Evolutionary conservation across 2,797 vertebrate species (phyloP).

Genomic region (Chanos chanos): DNA sequence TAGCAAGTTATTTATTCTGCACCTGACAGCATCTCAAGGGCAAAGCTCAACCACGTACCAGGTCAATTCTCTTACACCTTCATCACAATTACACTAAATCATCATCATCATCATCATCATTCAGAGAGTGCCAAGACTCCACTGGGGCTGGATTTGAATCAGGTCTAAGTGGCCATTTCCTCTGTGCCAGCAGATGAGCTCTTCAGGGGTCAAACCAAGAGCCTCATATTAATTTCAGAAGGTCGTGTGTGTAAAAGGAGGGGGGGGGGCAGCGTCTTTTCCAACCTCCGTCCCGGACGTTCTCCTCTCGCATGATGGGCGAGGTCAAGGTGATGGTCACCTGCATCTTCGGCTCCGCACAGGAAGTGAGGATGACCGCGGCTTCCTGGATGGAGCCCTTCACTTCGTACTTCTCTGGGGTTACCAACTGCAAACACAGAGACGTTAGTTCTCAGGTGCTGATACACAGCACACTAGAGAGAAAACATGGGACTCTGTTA

Average conservation of each 20-base stretch:
- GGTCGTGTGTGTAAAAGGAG: no score
- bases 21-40: constrained; percentile 11
- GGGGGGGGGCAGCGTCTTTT: constrained; percentile 43
- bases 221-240: constrained; percentile 60
- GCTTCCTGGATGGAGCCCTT: constrained; percentile 86
- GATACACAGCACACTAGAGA: no score
- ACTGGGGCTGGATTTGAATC: background rate
- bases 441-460: no score
- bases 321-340: constrained; percentile 97
- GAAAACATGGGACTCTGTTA: no score
- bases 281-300: constrained; percentile 94
- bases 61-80: constrained; percentile 21
- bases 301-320: constrained; percentile 94
- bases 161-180: constrained; percentile 33
- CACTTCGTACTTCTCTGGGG: constrained; percentile 95
- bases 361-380: constrained; percentile 88
- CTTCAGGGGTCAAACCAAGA: constrained; percentile 66
- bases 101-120: constrained; percentile 4
- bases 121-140: background rate
- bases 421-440: no score
- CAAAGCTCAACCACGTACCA: constrained; percentile 56
- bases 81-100: background rate
- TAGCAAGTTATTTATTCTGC: constrained; percentile 37
- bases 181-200: constrained; percentile 90
- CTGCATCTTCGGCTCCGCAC: constrained; percentile 94